These are phyloP conservation scores for Spialia ferax DNA, from an alignment of 2,888 invertebrate species.

Conservation along the genomic window DNA sequence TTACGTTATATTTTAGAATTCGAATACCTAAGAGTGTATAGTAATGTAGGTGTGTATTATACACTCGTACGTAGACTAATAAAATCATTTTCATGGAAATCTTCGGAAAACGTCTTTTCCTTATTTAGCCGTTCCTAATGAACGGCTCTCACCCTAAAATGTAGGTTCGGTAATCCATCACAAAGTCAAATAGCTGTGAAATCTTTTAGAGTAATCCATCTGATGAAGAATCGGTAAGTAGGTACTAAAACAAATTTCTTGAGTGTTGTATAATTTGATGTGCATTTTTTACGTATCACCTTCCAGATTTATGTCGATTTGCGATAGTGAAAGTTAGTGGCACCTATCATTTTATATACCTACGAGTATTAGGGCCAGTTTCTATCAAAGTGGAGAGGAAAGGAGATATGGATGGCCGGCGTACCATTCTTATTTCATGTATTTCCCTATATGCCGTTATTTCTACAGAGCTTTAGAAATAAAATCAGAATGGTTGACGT, in stretches of 20 bases:
- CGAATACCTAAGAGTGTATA: too few species aligned
- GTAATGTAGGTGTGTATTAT: too few species aligned
- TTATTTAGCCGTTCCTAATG: conserved; percentile 51
- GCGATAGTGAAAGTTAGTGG: background rate
- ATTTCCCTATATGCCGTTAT: too few species aligned
- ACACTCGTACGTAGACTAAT: too few species aligned
- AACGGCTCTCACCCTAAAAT: conserved; percentile 47
- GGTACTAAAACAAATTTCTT: conserved; percentile 16
- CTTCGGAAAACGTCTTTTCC: conserved; percentile 41
- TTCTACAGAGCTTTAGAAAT: too few species aligned
- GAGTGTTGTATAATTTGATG: conserved; percentile 23
- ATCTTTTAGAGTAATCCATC: conserved; percentile 59
- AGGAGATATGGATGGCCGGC: too few species aligned
- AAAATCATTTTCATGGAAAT: conserved; percentile 9
- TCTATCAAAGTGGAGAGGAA: too few species aligned
- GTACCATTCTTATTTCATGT: too few species aligned
- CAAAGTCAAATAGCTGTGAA: conserved; percentile 65
- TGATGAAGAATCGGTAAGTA: conserved; percentile 44
- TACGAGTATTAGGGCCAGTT: background rate
- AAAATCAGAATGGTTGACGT: too few species aligned
- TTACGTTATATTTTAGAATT: too few species aligned
- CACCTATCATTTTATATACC: too few species aligned
- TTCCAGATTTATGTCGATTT: background rate
- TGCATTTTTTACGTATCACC: conserved; percentile 15
- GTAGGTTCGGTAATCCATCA: conserved; percentile 59